These are phyloP conservation scores for Pluvialis apricaria DNA, from an alignment of 2,113 vertebrate species.

Conservation along the genomic window DNA sequence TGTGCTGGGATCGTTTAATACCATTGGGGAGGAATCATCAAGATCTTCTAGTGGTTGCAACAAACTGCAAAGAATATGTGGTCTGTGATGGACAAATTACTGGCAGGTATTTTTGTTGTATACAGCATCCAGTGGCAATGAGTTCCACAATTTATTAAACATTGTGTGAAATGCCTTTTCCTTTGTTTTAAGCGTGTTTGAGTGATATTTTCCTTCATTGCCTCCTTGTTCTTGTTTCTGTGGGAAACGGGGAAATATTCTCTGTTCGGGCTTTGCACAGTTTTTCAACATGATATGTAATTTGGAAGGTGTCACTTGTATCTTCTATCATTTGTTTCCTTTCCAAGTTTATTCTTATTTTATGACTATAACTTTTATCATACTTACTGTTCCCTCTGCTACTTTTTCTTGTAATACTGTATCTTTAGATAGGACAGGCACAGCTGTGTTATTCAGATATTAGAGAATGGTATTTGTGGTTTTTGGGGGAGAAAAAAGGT, in stretches of 20 bases:
- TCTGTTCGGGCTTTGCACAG: neutral
- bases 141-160: neutral
- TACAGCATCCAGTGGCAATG: neutral
- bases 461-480: neutral
- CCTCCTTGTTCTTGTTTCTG: neutral
- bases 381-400: neutral
- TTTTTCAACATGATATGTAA: neutral
- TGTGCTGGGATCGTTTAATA: neutral
- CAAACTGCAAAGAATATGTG: constrained; percentile 3
- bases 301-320: neutral
- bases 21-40: neutral
- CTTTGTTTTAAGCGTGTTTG: neutral
- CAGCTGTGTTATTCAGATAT: neutral
- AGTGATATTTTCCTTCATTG: neutral
- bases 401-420: neutral
- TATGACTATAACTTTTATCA: neutral
- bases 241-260: neutral
- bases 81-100: neutral
- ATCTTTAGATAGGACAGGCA: neutral
- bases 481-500: neutral
- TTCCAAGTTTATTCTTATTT: neutral
- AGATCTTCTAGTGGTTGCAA: neutral
- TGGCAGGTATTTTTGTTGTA: neutral
- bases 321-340: neutral
- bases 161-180: neutral